phyloP scores from a whole-genome alignment of 2,888 invertebrate genomes.

The Drosophila birchii region DNA sequence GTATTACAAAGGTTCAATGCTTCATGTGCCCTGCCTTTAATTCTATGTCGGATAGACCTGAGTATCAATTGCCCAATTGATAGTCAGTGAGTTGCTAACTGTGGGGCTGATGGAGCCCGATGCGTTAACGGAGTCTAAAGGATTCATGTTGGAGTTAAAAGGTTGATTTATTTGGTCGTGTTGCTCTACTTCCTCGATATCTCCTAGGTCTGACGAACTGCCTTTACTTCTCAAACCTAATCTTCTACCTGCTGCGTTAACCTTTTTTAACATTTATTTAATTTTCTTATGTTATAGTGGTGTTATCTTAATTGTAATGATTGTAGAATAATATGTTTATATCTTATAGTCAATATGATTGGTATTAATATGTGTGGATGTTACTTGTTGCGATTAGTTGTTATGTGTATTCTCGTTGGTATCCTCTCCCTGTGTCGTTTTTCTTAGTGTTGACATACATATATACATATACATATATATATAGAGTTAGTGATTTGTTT shows the following conservation, averaged over 20 bases:
- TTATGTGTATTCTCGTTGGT: not conserved
- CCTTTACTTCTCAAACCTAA: conserved; percentile 11
- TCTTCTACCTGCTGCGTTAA: conserved; percentile 3
- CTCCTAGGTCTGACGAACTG: not conserved
- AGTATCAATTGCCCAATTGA: not conserved
- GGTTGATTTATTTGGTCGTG: not conserved
- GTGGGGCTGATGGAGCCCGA: conserved; percentile 17
- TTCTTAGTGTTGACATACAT: conserved; percentile 9
- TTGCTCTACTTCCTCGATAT: conserved; percentile 2
- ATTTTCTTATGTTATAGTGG: not conserved
- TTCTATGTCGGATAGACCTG: not conserved
- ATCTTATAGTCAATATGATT: too few species aligned
- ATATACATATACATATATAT: conserved; percentile 8
- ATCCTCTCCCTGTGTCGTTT: conserved; percentile 6
- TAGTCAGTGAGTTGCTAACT: conserved; percentile 19
- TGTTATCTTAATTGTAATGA: too few species aligned
- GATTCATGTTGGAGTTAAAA: not conserved
- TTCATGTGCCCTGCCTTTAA: not conserved
- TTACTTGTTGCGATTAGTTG: too few species aligned
- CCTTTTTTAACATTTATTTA: conserved; percentile 15
- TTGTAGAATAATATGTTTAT: too few species aligned
- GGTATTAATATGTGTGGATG: too few species aligned
- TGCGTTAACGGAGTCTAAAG: conserved; percentile 20
- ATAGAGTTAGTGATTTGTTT: conserved; percentile 2
- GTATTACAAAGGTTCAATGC: too few species aligned